Base-by-base conservation (phyloP, 2,797 vertebrate genomes). In the Coilia nasus region DNA sequence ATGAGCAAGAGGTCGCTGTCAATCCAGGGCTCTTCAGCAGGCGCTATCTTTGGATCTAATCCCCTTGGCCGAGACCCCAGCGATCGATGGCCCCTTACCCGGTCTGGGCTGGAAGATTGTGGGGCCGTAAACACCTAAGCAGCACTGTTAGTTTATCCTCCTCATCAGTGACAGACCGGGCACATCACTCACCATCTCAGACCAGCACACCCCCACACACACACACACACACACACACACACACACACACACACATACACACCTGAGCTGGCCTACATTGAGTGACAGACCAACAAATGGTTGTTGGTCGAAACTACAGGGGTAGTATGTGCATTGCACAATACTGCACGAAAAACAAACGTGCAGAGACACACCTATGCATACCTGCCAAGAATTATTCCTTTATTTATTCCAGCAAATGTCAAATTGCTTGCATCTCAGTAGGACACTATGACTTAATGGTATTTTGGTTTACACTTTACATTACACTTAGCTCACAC, bases 121-220 rank as follows among this genome's bases (percentile, higher is more conserved):
- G 80, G 84, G 83, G 10, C 50, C 80, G 78, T 31, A 85, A 75
- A 41, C 88, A 91, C 88, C 86, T 64, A 83, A 88, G 87, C 59
- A 87, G 82, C 86, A 81, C 83, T 64, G 64, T 78, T 86, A 83
- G 82, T 59, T 86, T 89, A 87, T 89, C 84, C 88, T 89, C 54
- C 81, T 85, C 88, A 84, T 85, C 88, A 85, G 90, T 87, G 84
- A 86, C 44, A 47, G 87, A 71, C 78, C 82, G 71, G 67, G 82
- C 87, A 88, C 64, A 56, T 85, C 91, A 86, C 81, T 90, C 85
- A 90, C 89, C 90, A 90, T 90, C 92, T 92, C 84, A 0, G 2
- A 88, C 87, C 90, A 81, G 88, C 89, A 25, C 81, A 85, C 71
- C 59, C 6, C 60, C 31, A 90, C 91, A 80, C n/a, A 57, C 47